Evolutionary conservation across 2,888 invertebrate genomes (phyloP).

Genomic region (Epsilonema sp.): DNA sequence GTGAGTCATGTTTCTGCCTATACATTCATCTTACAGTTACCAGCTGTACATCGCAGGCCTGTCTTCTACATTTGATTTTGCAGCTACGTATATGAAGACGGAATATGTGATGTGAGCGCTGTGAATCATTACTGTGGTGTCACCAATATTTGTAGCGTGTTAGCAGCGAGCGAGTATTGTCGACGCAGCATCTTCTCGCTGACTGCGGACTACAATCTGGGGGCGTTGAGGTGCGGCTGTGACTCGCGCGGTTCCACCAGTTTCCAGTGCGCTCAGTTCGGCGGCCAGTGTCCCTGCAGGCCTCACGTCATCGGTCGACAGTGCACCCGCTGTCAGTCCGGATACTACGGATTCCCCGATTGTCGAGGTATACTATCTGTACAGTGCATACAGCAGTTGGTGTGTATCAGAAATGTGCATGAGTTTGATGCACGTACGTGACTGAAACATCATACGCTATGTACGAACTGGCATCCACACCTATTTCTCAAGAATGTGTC

Average conservation of each 20-base stretch:
- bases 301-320: constrained; percentile 73
- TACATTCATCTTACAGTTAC: too few relatives aligned
- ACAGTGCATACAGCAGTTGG: too few relatives aligned
- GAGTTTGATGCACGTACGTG: background rate
- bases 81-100: too few relatives aligned
- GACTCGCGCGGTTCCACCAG: constrained; percentile 54
- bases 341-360: constrained; percentile 83
- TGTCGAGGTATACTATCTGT: constrained; percentile 42
- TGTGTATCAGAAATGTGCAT: background rate
- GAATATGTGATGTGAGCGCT: too few relatives aligned
- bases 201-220: constrained; percentile 80
- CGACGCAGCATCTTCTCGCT: constrained; percentile 73
- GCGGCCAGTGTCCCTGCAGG: constrained; percentile 84
- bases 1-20: too few relatives aligned
- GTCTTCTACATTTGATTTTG: too few relatives aligned
- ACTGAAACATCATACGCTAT: too few relatives aligned
- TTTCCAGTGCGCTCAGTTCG: constrained; percentile 73
- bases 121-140: too few relatives aligned
- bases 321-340: constrained; percentile 59
- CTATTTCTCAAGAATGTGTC: too few relatives aligned
- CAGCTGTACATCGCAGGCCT: too few relatives aligned
- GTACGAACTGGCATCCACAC: too few relatives aligned
- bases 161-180: constrained; percentile 44
- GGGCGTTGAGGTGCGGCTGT: constrained; percentile 70
- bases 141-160: constrained; percentile 15